Evolutionary conservation across 2,113 vertebrate species (phyloP), one percentile per base, ranked within the genome.

Genomic region (Thryonomys swinderianus): DNA sequence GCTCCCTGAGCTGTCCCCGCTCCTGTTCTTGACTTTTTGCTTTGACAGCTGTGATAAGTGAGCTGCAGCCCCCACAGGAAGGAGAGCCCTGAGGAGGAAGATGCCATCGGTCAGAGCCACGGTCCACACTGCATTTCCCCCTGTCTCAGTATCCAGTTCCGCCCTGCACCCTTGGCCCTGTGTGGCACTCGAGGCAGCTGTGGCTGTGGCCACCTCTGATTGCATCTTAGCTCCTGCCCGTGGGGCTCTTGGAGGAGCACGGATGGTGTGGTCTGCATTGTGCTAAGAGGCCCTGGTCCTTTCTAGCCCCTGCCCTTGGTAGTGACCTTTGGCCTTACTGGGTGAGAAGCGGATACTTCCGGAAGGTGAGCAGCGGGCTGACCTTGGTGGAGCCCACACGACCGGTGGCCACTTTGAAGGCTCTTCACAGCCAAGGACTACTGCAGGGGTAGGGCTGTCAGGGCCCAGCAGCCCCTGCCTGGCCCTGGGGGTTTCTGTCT

Each of bases 21-120:
- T 95, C 59, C 83, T 97, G 93, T 85, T 84, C 94, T 13, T 14
- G 64, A 93, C 78, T n/a, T 97, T 81, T 27, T 96, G 95, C 57
- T 91, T 97, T 97, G 97, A 83, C 67, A 89, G 73, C n/a, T 87
- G 59, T 74, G 80, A 82, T 79, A 57, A 30, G 8, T 94, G 93
- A 97, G 78, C 87, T 85, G 0, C 1, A 34, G 90, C 69, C 82
- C 21, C 20, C 79, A 59, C 53, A 4, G 9, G 86, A 95, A 74
- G 67, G 90, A 67, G 85, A 97, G 93, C 79, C 74, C 80, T 67
- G 0, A 1, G 91, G 73, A 80, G 85, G 73, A 20, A 88, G 81
- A 88, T 74, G 20, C 21, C 93, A 42, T 86, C 93, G 93, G 66
- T 95, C 94, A 91, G 80, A 97, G 90, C 13, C 48, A 79, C 25